phyloP scores from a whole-genome alignment of 2,797 vertebrate genomes.

The Morus bassanus region DNA sequence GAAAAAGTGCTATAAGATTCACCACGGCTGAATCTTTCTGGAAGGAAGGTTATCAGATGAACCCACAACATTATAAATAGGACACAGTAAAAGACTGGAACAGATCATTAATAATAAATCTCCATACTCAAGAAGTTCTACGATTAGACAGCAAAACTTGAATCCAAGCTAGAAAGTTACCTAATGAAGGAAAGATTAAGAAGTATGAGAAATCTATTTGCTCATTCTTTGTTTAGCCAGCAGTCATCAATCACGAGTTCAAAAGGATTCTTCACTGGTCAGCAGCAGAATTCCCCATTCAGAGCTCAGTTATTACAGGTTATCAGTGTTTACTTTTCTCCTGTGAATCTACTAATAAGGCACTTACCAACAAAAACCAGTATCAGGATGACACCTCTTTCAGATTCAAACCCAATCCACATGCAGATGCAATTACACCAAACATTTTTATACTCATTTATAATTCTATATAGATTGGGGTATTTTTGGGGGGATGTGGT shows the following conservation, averaged over 20 bases:
- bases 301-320: neutral
- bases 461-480: neutral
- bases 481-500: accelerated
- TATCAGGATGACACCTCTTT: neutral
- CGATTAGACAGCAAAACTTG: neutral
- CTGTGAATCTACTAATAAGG: neutral
- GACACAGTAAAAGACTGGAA: neutral
- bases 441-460: neutral
- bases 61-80: neutral
- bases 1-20: neutral
- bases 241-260: neutral
- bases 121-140: neutral
- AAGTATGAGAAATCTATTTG: neutral
- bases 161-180: neutral
- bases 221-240: neutral
- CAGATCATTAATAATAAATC: neutral
- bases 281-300: neutral
- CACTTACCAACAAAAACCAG: neutral
- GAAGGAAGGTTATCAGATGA: neutral
- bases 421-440: neutral
- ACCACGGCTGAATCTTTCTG: neutral
- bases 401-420: neutral
- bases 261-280: neutral
- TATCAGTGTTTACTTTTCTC: neutral
- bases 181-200: neutral